Base-by-base conservation (phyloP, 2,888 invertebrate species). In the Schizotus pectinicornis region DNA sequence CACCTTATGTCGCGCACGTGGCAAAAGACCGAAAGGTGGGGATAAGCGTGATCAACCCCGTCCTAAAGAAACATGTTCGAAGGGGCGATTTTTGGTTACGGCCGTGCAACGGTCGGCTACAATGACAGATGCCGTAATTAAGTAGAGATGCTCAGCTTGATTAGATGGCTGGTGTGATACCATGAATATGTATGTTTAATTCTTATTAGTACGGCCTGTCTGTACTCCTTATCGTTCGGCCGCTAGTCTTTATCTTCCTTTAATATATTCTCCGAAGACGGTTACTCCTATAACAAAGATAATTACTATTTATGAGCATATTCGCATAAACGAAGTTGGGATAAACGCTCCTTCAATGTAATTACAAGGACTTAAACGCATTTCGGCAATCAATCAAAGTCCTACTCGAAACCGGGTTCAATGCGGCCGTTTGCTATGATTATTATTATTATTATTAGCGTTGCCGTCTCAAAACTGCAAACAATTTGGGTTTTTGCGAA, bases 71-170 rank as follows among this genome's bases (percentile, higher is more conserved):
- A 34, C 9, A 33, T 46, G 52, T 39, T 53, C 56, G 57, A 64
- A 66, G 62, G 61, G 36, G 39, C 61, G 56, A 47, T 47, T 61
- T 56, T 51, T 56, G 41, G 52, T 42, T 22, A 22, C 22, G 22
- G 34, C 41, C 43, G 51, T 57, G 57, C 61, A 63, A 66, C 71
- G 69, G 70, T 67, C 70, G 67, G 65, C 63, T 63, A 67, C 68
- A 73, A 67, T 74, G 75, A 74, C 75, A 76, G 76, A 76, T 76
- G 76, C 72, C 70, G 71, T 72, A 76, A 76, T 76, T 76, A 76
- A 74, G 62, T 58, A 43, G 64, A 73, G 73, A 74, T 73, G 72
- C 63, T 65, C 65, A 59, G 56, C 54, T 57, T 67, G 76, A 76
- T 75, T 74, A 76, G 75, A 74, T 74, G 59, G 62, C 55, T 48